These are phyloP conservation scores for Gracilinanus agilis DNA, from an alignment of 2,113 vertebrate genomes.

Conservation along the genomic window DNA sequence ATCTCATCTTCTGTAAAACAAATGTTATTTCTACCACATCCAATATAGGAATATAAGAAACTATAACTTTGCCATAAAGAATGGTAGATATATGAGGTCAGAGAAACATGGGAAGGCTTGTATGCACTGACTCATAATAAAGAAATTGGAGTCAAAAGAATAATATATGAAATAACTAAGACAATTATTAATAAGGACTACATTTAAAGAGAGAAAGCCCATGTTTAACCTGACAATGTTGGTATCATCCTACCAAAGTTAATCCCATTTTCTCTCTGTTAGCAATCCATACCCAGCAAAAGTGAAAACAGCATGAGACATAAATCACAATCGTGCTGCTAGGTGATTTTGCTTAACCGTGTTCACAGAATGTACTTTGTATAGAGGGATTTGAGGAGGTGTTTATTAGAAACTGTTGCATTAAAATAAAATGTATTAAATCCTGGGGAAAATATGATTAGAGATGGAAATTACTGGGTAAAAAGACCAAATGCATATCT, in stretches of 20 bases:
- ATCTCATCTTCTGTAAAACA: background rate
- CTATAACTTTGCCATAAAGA: background rate
- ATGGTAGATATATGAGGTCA: background rate
- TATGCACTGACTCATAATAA: background rate
- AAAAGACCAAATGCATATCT: background rate
- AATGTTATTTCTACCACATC: background rate
- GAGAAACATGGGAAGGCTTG: background rate
- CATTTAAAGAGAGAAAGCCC: background rate
- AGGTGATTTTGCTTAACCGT: background rate
- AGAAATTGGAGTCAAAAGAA: background rate
- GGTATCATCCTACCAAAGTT: background rate
- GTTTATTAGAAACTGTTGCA: background rate
- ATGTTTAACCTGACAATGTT: background rate
- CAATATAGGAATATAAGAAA: background rate
- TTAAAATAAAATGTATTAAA: background rate
- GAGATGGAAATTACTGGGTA: background rate
- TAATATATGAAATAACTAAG: background rate
- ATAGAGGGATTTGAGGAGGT: background rate
- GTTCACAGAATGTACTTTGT: background rate
- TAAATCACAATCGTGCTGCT: background rate
- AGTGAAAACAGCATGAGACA: background rate
- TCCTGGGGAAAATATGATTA: background rate
- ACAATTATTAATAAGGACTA: background rate
- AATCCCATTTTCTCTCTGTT: background rate
- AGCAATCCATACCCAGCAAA: background rate